A percentile compares a stretch with the other conserved stretches of the same genome.
These are phyloP conservation scores for Lydus trimaculatus DNA, from an alignment of 2,888 invertebrate species.

Conservation along the genomic window DNA sequence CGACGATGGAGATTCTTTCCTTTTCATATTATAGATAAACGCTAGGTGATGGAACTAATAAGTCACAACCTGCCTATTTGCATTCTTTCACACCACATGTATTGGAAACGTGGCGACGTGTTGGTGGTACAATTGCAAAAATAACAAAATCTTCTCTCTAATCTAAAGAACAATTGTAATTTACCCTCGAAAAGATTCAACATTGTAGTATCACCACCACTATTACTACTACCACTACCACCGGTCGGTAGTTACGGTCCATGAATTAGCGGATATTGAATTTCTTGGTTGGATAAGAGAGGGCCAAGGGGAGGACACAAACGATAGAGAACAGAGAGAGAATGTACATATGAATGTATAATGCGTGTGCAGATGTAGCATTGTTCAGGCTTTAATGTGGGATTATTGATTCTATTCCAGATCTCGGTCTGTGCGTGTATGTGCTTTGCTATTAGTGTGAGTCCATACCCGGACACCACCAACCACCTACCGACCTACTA, in stretches of 20 bases:
- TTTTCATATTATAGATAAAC: constrained; percentile 21
- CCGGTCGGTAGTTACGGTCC: constrained; percentile 16
- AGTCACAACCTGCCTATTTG: constrained; percentile 28
- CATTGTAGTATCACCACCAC: not conserved
- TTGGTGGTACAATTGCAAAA: not conserved
- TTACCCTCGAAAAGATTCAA: not conserved
- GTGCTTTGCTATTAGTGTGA: constrained; percentile 34
- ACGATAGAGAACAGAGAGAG: constrained; percentile 14
- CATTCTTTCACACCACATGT: constrained; percentile 30
- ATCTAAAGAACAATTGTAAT: not conserved
- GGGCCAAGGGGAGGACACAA: not conserved
- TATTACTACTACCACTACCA: not conserved
- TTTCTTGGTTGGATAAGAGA: constrained; percentile 21
- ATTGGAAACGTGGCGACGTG: constrained; percentile 10
- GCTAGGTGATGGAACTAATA: constrained; percentile 31
- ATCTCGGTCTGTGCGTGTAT: constrained; percentile 44
- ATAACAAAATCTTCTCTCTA: not conserved
- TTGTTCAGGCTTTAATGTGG: constrained; percentile 51
- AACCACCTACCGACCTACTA: constrained; percentile 12
- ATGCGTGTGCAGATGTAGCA: constrained; percentile 55
- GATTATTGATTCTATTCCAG: constrained; percentile 48
- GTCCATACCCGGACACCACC: constrained; percentile 29
- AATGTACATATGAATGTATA: constrained; percentile 53
- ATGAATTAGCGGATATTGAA: constrained; percentile 32
- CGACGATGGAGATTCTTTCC: not conserved